phyloP scores from a whole-genome alignment of 2,797 vertebrate genomes.

The Todus mexicanus region DNA sequence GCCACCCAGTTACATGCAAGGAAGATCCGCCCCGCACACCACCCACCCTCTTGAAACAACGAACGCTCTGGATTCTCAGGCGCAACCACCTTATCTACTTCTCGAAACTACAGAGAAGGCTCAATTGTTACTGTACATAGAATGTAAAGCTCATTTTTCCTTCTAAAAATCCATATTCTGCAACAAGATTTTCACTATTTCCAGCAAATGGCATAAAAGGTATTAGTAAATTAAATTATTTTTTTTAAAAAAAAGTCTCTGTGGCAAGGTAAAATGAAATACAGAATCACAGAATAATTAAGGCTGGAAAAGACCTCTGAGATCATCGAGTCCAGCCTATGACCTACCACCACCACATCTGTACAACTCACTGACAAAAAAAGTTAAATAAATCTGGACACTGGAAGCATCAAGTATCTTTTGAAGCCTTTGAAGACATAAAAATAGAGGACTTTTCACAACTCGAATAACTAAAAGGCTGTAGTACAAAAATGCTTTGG shows the following conservation, averaged over 20 bases:
- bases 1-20: background rate
- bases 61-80: background rate
- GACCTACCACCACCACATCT: no score
- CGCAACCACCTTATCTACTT: background rate
- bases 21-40: background rate
- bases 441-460: background rate
- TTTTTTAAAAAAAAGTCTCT: background rate
- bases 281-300: no score
- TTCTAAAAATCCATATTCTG: background rate
- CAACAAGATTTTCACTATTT: background rate
- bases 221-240: background rate
- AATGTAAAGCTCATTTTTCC: background rate
- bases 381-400: background rate
- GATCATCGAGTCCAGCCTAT: no score
- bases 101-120: no score
- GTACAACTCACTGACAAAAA: background rate
- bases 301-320: no score
- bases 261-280: background rate
- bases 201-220: background rate
- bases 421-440: background rate
- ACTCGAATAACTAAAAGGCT: background rate
- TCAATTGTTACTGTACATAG: background rate
- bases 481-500: background rate
- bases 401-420: background rate
- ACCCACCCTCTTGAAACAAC: background rate